These are phyloP conservation scores for Cydia strobilella DNA, from an alignment of 1,140 invertebrate species.

Conservation along the genomic window DNA sequence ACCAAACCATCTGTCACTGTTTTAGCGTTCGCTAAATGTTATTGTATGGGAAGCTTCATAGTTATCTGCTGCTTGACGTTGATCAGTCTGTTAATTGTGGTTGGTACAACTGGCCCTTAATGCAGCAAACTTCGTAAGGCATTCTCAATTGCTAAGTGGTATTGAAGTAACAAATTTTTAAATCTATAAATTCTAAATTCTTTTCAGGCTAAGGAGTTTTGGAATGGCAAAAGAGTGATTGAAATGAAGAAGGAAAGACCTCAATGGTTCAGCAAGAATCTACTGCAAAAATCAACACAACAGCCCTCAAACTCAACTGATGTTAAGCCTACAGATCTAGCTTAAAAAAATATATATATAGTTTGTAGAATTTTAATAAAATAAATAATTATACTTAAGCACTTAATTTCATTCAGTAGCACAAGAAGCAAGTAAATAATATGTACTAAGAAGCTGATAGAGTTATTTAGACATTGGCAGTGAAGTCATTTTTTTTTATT, in stretches of 20 bases:
- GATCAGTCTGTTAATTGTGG: too few relatives aligned
- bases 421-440: not conserved
- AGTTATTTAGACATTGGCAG: too few relatives aligned
- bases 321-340: conserved; percentile 86
- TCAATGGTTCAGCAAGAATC: conserved; percentile 83
- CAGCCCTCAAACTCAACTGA: conserved; percentile 83
- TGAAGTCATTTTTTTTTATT: too few relatives aligned
- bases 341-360: conserved; percentile 67
- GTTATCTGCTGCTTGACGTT: too few relatives aligned
- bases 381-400: conserved; percentile 27
- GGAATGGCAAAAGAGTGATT: conserved; percentile 72
- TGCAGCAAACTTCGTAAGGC: too few relatives aligned
- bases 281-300: conserved; percentile 88
- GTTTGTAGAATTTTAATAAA: conserved; percentile 10
- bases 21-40: too few relatives aligned
- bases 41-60: too few relatives aligned
- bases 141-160: too few relatives aligned
- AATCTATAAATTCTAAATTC: conserved; percentile 15
- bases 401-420: conserved; percentile 16
- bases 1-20: too few relatives aligned
- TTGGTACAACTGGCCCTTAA: too few relatives aligned
- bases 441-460: too few relatives aligned
- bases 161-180: too few relatives aligned
- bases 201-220: conserved; percentile 70
- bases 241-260: conserved; percentile 75